These are phyloP conservation scores for human (Homo sapiens) DNA, from an alignment of 2,113 vertebrate species.

Conservation along the genomic window GRCh38 chr20:34827501-34828000, in stretches of 20 bases:
- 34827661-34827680: background rate
- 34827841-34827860: background rate
- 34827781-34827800: background rate
- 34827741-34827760: background rate
- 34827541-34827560: too few relatives aligned
- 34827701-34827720: constrained; percentile 24
- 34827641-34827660: too few relatives aligned
- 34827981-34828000: background rate
- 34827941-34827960: background rate
- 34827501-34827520: too few relatives aligned
- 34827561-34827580: too few relatives aligned
- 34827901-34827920: background rate
- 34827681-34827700: background rate
- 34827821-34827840: background rate
- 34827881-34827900: background rate
- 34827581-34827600: too few relatives aligned
- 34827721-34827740: background rate
- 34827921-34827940: background rate
- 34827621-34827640: too few relatives aligned
- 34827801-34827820: background rate
- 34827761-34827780: background rate
- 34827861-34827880: background rate
- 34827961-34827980: constrained; percentile 36
- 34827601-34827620: too few relatives aligned
- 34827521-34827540: too few relatives aligned